Evolutionary conservation across 2,888 invertebrate species (phyloP), one percentile per base, ranked within the genome.

Genomic region (Masnerella sp.): DNA sequence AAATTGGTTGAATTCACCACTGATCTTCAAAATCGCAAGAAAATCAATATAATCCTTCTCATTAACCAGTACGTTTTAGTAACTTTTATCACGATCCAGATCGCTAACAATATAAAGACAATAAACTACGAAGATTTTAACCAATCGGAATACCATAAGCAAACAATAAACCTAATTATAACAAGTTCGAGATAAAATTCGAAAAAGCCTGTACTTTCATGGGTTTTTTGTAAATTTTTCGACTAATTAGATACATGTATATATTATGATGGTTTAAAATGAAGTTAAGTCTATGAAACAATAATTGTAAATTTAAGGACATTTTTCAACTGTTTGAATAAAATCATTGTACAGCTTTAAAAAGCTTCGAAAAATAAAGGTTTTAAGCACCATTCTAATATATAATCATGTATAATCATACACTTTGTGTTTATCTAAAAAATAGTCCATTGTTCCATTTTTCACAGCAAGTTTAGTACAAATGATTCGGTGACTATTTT

Each of bases 181-280:
- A n/a, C n/a, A n/a, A n/a, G n/a, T n/a, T n/a, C n/a, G n/a, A n/a
- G n/a, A n/a, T n/a, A 22, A 56, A 49, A 77, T 77, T 81, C 76
- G 79, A 81, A 84, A 81, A 86, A 85, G 84, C 85, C 83, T 81
- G 83, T 87, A 87, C 87, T 87, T 87, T 87, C 87, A 87, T 86
- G 85, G 85, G 84, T 87, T 87, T 87, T 82, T 86, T 36, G 81
- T 85, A 80, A 79, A 82, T 79, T 81, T 70, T 9, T 83, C 83
- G 83, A 84, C 83, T 85, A 84, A 82, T 65, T 45, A 81, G 82
- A 85, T 61, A 62, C 18, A 52, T 36, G 9, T 28, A 52, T 51
- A 43, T 61, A 49, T 61, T 49, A 40, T 14, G 14, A 61, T 49
- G 49, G 40, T 30, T n/a, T 15, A 5, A 42, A 25, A 38, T 9